Conservation (phyloP, 1,140 invertebrate species). For the Scylla paramamosain region DNA sequence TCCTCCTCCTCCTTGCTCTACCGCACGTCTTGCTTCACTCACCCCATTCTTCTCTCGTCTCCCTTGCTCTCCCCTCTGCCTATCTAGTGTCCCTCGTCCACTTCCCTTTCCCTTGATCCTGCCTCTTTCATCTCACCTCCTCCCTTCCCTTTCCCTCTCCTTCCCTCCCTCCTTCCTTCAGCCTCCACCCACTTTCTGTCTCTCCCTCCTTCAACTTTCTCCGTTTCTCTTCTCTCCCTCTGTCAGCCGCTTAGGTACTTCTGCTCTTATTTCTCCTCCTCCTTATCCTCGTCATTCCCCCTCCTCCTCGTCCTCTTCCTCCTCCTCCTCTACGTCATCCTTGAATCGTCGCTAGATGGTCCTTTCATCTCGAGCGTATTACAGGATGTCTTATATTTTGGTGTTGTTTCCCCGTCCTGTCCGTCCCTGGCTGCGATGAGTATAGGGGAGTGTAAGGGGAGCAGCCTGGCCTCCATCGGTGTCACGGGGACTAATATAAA, state of each 20-base stretch:
- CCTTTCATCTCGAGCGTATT: neutral
- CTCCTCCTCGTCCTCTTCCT: no score
- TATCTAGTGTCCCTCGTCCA: neutral
- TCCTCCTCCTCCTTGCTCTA: no score
- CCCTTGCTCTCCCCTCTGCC: neutral
- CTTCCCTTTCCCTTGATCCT: neutral
- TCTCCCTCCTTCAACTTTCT: neutral
- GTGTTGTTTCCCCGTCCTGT: neutral
- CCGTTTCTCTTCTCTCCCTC: neutral
- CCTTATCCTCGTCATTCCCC: no score
- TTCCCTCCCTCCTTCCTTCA: neutral
- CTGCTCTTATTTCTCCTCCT: no score
- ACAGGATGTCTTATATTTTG: neutral
- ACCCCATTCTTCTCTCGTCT: neutral
- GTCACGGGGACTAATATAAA: neutral
- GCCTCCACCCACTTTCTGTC: neutral
- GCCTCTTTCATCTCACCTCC: conserved; percentile 10
- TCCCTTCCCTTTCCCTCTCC: neutral
- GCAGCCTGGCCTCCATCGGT: neutral
- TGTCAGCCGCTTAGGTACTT: no score
- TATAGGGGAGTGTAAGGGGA: neutral
- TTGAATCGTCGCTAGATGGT: neutral
- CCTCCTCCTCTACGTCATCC: no score
- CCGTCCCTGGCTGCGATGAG: neutral
- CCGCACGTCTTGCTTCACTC: neutral